Evolutionary conservation across 2,888 invertebrate species (phyloP).

Genomic region (Xylota sylvarum): DNA sequence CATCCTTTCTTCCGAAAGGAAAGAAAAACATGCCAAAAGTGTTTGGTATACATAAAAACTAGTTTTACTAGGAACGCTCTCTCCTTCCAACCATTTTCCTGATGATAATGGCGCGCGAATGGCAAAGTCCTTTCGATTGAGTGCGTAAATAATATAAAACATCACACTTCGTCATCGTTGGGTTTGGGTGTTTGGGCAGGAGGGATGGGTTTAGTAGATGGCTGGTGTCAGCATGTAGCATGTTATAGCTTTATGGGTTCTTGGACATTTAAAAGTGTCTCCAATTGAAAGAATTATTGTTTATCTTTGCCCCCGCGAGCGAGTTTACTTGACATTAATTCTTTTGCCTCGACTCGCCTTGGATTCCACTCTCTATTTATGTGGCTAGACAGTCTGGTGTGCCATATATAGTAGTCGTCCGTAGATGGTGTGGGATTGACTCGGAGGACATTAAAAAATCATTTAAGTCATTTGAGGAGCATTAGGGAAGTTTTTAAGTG

Average conservation of each 20-base stretch:
- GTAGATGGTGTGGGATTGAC: constrained; percentile 8
- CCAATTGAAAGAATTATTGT: constrained; percentile 74
- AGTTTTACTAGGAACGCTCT: constrained; percentile 25
- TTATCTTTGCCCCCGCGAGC: constrained; percentile 61
- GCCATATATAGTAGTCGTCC: constrained; percentile 24
- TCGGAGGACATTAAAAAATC: constrained; percentile 66
- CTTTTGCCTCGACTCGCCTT: neutral
- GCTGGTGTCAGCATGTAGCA: constrained; percentile 24
- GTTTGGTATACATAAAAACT: constrained; percentile 11
- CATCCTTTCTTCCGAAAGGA: neutral
- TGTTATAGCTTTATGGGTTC: constrained; percentile 58
- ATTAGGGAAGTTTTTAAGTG: constrained; percentile 73
- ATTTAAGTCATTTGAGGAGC: constrained; percentile 67
- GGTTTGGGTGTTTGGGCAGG: neutral
- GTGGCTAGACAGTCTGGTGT: constrained; percentile 73
- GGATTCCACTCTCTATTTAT: constrained; percentile 31
- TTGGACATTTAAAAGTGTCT: constrained; percentile 60
- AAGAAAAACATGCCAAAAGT: constrained; percentile 38
- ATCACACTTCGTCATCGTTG: constrained; percentile 59
- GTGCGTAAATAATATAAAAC: constrained; percentile 64
- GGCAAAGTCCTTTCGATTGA: constrained; percentile 57
- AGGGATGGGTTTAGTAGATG: neutral
- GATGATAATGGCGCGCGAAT: constrained; percentile 48
- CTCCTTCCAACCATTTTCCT: neutral
- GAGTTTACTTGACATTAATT: constrained; percentile 52